Evolutionary conservation across 1,140 invertebrate genomes (phyloP).

Genomic region (Hypothenemus hampei): DNA sequence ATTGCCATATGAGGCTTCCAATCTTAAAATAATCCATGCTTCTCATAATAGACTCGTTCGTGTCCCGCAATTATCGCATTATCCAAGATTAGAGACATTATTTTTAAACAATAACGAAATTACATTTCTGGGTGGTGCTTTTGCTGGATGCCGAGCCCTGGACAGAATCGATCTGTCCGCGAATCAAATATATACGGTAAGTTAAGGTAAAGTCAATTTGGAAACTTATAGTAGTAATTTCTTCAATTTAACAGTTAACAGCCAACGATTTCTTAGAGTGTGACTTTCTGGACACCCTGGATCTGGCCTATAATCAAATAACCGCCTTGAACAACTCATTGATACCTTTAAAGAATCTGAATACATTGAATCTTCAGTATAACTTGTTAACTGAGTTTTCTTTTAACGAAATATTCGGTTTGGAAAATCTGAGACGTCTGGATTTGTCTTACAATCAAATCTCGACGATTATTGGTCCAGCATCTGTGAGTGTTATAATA

Average conservation of each 20-base stretch:
- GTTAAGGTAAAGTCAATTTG: constrained; percentile 30
- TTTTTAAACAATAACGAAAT: constrained; percentile 68
- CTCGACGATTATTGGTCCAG: constrained; percentile 57
- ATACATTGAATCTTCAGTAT: constrained; percentile 66
- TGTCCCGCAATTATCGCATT: constrained; percentile 60
- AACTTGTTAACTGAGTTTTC: constrained; percentile 73
- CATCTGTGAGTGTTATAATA: constrained; percentile 53
- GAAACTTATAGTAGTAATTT: neutral
- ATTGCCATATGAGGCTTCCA: constrained; percentile 60
- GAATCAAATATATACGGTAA: constrained; percentile 68
- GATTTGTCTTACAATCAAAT: constrained; percentile 75
- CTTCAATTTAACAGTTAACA: constrained; percentile 51
- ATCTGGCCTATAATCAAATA: constrained; percentile 66
- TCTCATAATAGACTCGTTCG: constrained; percentile 63
- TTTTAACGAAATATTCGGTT: constrained; percentile 66
- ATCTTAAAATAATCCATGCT: constrained; percentile 63
- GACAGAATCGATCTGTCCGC: constrained; percentile 61
- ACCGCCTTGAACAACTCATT: constrained; percentile 67
- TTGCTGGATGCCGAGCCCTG: constrained; percentile 61
- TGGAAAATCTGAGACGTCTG: constrained; percentile 59
- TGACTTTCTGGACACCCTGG: constrained; percentile 59
- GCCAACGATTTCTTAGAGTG: constrained; percentile 68
- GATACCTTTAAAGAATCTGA: constrained; percentile 60
- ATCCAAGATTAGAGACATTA: constrained; percentile 60
- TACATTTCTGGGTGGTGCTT: constrained; percentile 59